Evolutionary conservation across 2,113 vertebrate genomes (phyloP), one percentile per base, ranked within the genome.

Genomic region (Catharus fuscescens): DNA sequence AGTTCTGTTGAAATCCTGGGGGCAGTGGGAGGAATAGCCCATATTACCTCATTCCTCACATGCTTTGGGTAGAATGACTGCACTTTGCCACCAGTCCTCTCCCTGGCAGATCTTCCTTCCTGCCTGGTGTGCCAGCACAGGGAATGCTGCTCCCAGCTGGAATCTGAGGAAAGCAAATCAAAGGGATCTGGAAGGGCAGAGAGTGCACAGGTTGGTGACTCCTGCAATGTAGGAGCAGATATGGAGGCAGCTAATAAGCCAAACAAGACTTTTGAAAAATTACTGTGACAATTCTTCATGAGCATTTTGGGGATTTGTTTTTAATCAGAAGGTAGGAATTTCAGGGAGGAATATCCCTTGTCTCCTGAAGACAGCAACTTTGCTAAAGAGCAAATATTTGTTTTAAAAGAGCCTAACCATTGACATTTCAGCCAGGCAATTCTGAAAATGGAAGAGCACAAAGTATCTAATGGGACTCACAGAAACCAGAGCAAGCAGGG

Each of bases 1-100:
- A 95, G 88, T 92, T 96, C 86, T 93, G 88, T 92, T 88, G 88
- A 84, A 92, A 80, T 40, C 54, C 62, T 47, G 38, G 0, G 0
- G 81, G 91, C 38, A 90, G 94, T 88, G 88, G 95, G 91, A 93
- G 92, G 94, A 95, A 60, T 34, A 62, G 77, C 44, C 91, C 86
- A 16, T 50, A 32, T 86, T 80, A 50, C 85, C 88, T 94, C 92
- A 92, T 93, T 92, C 92, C 91, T 97, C 60, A 73, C 76, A 28
- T 70, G 79, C 70, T 93, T 88, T 38, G 74, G 69, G 42, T 25
- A 38, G 50, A n/a, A 23, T 1, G 15, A 45, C 47, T 81, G 62
- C 53, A n/a, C 42, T 94, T 80, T 44, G 93, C 96, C 90, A 95
- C 60, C 25, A 42, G 85, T 40, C 52, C 65, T 78, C 91, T n/a